phyloP scores from a whole-genome alignment of 1,140 invertebrate genomes.

The Branchinecta lindahli region DNA sequence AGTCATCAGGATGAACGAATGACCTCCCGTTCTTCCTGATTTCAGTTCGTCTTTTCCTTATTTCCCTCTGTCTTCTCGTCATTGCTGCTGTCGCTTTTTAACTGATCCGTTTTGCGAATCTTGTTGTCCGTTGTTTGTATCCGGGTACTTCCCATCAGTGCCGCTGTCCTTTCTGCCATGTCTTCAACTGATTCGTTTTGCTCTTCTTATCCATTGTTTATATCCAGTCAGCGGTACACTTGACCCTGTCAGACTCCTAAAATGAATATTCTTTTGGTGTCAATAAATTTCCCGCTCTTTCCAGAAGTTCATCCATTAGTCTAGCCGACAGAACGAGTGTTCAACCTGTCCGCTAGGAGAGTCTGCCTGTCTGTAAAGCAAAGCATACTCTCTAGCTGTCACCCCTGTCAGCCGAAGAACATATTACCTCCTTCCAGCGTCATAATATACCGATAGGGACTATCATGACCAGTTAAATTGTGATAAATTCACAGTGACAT shows the following conservation, averaged over 20 bases:
- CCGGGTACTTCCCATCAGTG: too few species aligned
- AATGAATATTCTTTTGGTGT: neutral
- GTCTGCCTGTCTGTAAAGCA: neutral
- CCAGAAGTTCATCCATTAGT: neutral
- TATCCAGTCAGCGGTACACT: neutral
- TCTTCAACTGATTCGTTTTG: neutral
- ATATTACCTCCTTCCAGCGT: neutral
- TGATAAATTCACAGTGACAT: slow-evolving; percentile 10
- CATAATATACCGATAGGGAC: slow-evolving; percentile 8
- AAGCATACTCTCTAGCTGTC: neutral
- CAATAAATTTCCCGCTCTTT: neutral
- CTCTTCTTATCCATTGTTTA: neutral
- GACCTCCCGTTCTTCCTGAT: too few species aligned
- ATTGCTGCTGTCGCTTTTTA: too few species aligned
- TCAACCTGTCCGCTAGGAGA: neutral
- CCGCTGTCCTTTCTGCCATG: too few species aligned
- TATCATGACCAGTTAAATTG: neutral
- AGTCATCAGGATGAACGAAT: too few species aligned
- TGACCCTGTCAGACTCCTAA: neutral
- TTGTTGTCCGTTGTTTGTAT: too few species aligned
- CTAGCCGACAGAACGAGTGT: neutral
- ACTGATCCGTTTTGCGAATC: too few species aligned
- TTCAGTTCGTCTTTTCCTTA: too few species aligned
- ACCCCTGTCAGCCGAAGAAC: slow-evolving; percentile 2
- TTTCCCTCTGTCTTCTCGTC: too few species aligned